Percentiles rank a stretch among this genome's conserved stretches.
These are phyloP conservation scores for Cataglyphis albicans DNA, from an alignment of 2,888 invertebrate genomes.

Conservation along the genomic window DNA sequence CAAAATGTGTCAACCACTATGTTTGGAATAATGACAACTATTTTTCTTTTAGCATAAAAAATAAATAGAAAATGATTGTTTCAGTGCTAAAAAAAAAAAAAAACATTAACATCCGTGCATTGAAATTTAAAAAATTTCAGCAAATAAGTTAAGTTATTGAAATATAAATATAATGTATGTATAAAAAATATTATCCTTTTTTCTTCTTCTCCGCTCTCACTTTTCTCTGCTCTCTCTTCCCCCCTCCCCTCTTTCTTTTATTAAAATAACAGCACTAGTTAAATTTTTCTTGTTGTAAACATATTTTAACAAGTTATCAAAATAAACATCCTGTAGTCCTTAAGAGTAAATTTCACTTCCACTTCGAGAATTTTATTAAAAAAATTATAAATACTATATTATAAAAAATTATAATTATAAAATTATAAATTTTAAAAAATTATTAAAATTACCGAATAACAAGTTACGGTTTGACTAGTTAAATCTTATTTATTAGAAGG, in stretches of 20 bases:
- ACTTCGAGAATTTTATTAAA: neutral
- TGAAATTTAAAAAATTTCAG: neutral
- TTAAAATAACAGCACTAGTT: neutral
- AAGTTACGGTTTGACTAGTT: neutral
- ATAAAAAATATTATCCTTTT: neutral
- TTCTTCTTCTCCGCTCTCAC: too few relatives aligned
- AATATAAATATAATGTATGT: neutral
- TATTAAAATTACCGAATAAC: neutral
- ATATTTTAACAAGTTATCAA: neutral
- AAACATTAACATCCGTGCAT: neutral
- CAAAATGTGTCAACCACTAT: too few relatives aligned
- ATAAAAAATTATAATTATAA: too few relatives aligned
- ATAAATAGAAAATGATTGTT: neutral
- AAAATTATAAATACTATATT: neutral
- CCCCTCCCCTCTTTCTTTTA: neutral
- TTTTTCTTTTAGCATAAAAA: constrained; percentile 7
- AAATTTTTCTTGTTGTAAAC: neutral
- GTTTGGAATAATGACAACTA: too few relatives aligned
- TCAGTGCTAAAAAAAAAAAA: too few relatives aligned
- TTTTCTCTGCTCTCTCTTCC: neutral
- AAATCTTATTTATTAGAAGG: neutral
- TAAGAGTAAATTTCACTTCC: neutral
- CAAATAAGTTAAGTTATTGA: neutral
- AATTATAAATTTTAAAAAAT: neutral
- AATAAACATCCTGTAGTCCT: neutral